Conservation (phyloP, 1,140 invertebrate species). For the Platyscapa corneri region DNA sequence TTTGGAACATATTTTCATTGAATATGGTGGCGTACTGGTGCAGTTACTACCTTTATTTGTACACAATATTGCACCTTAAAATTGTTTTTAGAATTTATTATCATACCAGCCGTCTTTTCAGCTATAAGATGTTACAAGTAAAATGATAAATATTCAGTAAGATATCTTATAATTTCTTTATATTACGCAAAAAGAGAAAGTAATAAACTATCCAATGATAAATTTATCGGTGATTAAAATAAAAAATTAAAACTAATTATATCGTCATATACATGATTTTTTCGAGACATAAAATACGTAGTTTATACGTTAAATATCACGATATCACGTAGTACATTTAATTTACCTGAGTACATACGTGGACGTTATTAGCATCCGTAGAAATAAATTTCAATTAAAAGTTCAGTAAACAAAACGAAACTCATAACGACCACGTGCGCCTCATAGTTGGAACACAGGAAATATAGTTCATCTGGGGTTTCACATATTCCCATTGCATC, state of each 20-base stretch:
- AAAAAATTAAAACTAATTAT: not conserved
- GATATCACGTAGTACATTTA: slow-evolving; percentile 17
- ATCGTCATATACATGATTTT: not conserved
- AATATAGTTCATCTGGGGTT: not conserved
- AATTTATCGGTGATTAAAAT: not conserved
- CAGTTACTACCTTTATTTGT: slow-evolving; percentile 33
- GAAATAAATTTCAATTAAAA: not conserved
- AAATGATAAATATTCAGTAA: slow-evolving; percentile 9
- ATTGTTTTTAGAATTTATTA: slow-evolving; percentile 16
- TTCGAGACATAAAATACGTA: not conserved
- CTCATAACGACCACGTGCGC: not conserved
- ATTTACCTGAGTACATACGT: not conserved
- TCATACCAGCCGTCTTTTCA: slow-evolving; percentile 8
- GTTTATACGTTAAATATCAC: slow-evolving; percentile 4
- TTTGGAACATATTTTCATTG: not conserved
- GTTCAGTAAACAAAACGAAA: not conserved
- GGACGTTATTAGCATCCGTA: not conserved
- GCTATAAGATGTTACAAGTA: not conserved
- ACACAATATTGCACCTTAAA: slow-evolving; percentile 44
- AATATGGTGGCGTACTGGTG: slow-evolving; percentile 32
- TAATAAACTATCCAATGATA: not conserved
- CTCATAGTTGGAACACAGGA: not conserved
- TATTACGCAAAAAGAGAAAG: not conserved
- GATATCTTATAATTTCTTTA: not conserved
- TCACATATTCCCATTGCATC: not conserved